A percentile compares a stretch with the other conserved stretches of the same genome.
These are phyloP conservation scores for Heliornis fulica DNA, from an alignment of 2,113 vertebrate genomes.

Conservation along the genomic window DNA sequence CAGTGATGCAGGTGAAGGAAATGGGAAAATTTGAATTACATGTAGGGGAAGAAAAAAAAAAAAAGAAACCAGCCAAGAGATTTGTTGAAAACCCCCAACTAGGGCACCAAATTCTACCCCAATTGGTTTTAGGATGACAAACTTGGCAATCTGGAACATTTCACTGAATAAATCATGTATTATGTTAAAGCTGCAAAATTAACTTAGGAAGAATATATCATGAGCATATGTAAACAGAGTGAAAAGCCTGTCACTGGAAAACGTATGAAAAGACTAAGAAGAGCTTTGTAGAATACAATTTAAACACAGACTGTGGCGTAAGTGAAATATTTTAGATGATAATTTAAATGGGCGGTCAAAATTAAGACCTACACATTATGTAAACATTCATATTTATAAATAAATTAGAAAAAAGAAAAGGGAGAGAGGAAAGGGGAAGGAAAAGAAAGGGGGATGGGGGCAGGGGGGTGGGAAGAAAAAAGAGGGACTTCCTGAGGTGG, in stretches of 20 bases:
- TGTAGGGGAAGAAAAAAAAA: background rate
- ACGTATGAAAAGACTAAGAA: slow-evolving; percentile 13
- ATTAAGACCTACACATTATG: slow-evolving; percentile 66
- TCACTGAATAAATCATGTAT: background rate
- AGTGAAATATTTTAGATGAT: slow-evolving; percentile 55
- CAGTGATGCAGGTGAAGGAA: background rate
- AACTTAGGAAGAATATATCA: background rate
- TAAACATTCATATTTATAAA: slow-evolving; percentile 76
- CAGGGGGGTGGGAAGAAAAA: too few relatives aligned
- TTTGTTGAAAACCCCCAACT: background rate
- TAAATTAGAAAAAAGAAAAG: slow-evolving; percentile 60
- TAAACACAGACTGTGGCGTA: slow-evolving; percentile 20
- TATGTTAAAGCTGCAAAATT: background rate
- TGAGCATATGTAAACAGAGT: slow-evolving; percentile 47
- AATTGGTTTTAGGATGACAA: slow-evolving; percentile 3
- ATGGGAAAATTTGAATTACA: background rate
- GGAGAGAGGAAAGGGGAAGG: background rate
- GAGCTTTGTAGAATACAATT: slow-evolving; percentile 46
- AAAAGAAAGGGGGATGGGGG: background rate
- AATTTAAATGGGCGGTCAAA: slow-evolving; percentile 68
- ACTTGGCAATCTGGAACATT: slow-evolving; percentile 65
- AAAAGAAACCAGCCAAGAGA: background rate
- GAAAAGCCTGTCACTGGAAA: background rate
- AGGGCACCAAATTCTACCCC: slow-evolving; percentile 7
- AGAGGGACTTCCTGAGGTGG: slow-evolving; percentile 73